A percentile compares a stretch with the other conserved stretches of the same genome.
These are phyloP conservation scores for Drosophila demipolita DNA, from an alignment of 2,888 invertebrate genomes.

Conservation along the genomic window DNA sequence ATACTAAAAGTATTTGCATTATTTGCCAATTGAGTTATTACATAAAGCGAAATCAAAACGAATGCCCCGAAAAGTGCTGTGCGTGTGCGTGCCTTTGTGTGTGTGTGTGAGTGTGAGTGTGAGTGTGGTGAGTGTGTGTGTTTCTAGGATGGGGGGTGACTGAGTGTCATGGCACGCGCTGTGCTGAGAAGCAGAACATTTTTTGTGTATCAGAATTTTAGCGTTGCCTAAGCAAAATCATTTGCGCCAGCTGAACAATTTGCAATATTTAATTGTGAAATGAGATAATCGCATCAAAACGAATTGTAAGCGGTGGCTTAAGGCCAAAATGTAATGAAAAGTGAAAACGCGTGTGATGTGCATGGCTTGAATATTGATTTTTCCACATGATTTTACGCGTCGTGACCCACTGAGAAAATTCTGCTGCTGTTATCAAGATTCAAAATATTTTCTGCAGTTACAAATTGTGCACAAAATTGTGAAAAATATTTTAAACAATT, in stretches of 20 bases:
- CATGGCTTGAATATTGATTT: conserved; percentile 68
- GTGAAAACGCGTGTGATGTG: conserved; percentile 69
- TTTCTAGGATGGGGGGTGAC: background rate
- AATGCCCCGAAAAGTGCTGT: conserved; percentile 67
- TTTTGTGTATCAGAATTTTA: conserved; percentile 76
- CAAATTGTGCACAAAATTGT: background rate
- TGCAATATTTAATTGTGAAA: conserved; percentile 13
- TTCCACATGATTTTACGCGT: conserved; percentile 64
- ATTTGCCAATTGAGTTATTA: conserved; percentile 55
- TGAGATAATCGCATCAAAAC: conserved; percentile 6
- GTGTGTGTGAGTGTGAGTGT: conserved; percentile 17
- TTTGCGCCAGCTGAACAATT: conserved; percentile 25
- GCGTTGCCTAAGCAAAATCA: conserved; percentile 25
- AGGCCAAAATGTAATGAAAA: conserved; percentile 46
- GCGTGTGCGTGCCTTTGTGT: conserved; percentile 43
- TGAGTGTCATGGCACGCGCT: conserved; percentile 61
- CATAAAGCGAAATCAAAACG: conserved; percentile 65
- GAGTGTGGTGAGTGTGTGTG: conserved; percentile 4
- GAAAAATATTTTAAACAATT: conserved; percentile 8
- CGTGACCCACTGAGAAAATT: conserved; percentile 45
- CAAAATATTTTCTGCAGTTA: background rate
- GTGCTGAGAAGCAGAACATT: conserved; percentile 62
- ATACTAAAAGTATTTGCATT: conserved; percentile 21
- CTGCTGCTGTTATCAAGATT: conserved; percentile 15
- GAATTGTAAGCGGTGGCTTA: conserved; percentile 15